A percentile compares a stretch with the other conserved stretches of the same genome.
Evolutionary conservation across 1,140 invertebrate genomes (phyloP).

Genomic region (Diplogasteroides magnus): DNA sequence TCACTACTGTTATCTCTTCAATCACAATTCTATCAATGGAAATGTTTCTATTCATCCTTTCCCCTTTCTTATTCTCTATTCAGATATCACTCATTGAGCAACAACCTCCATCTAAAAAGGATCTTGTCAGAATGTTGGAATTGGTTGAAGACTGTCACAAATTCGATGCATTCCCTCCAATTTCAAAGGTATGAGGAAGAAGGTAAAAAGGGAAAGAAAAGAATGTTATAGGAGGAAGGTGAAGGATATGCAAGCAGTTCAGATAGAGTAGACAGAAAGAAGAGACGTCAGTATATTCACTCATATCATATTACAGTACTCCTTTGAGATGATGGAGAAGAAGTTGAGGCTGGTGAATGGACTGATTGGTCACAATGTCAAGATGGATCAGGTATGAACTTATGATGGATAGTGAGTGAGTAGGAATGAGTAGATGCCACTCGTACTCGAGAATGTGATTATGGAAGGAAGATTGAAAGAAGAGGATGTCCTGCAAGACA

Average conservation of each 20-base stretch:
- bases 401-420: too few relatives aligned
- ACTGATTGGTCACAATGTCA: conserved; percentile 28
- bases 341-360: conserved; percentile 29
- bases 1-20: conserved; percentile 37
- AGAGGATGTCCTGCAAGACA: conserved; percentile 38
- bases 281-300: conserved; percentile 25
- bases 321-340: conserved; percentile 24
- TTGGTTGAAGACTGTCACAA: conserved; percentile 33
- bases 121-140: conserved; percentile 27
- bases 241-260: conserved; percentile 35
- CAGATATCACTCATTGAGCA: neutral
- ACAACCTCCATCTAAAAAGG: neutral
- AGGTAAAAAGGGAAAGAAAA: too few relatives aligned
- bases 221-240: conserved; percentile 14
- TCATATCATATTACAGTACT: neutral
- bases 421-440: too few relatives aligned
- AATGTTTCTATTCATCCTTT: conserved; percentile 6
- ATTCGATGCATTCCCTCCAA: conserved; percentile 36
- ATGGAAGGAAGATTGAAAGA: conserved; percentile 37
- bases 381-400: neutral
- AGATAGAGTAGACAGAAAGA: conserved; percentile 37
- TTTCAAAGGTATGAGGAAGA: too few relatives aligned
- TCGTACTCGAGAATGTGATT: conserved; percentile 36
- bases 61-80: neutral
- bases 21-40: conserved; percentile 28